Conservation (phyloP, 2,113 vertebrate genomes). For the Hyaena hyaena region DNA sequence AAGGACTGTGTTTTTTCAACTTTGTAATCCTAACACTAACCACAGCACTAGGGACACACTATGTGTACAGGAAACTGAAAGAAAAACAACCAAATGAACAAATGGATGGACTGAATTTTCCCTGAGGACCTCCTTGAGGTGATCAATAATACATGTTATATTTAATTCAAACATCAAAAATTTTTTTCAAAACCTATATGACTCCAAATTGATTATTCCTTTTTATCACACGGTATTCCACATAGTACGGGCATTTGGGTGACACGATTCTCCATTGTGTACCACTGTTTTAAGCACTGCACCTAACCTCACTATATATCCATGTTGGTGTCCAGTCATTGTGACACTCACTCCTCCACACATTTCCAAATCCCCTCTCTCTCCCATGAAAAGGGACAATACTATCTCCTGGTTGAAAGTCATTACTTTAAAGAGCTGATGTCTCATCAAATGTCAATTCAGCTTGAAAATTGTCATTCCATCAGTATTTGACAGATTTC, state of each 20-base stretch:
- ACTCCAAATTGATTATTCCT: constrained; percentile 6
- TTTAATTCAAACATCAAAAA: constrained; percentile 44
- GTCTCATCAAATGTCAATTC: background rate
- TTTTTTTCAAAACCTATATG: background rate
- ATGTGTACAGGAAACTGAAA: background rate
- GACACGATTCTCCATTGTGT: background rate
- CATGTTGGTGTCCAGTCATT: background rate
- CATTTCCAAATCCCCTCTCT: background rate
- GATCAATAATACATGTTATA: background rate
- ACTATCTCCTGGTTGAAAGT: background rate
- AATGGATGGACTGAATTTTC: background rate
- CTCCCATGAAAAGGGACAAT: background rate
- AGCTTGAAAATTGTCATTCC: constrained; percentile 8
- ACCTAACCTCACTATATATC: background rate
- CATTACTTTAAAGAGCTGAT: constrained; percentile 17
- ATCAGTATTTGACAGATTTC: background rate
- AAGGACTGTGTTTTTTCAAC: background rate
- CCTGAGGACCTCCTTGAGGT: background rate
- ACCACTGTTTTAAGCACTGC: background rate
- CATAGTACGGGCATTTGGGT: background rate
- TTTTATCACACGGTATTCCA: constrained; percentile 44
- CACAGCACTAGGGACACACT: background rate
- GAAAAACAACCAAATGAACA: constrained; percentile 18
- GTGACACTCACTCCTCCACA: background rate
- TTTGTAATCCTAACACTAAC: background rate